These are phyloP conservation scores for Pyralis farinalis DNA, from an alignment of 2,888 invertebrate genomes.

Conservation along the genomic window DNA sequence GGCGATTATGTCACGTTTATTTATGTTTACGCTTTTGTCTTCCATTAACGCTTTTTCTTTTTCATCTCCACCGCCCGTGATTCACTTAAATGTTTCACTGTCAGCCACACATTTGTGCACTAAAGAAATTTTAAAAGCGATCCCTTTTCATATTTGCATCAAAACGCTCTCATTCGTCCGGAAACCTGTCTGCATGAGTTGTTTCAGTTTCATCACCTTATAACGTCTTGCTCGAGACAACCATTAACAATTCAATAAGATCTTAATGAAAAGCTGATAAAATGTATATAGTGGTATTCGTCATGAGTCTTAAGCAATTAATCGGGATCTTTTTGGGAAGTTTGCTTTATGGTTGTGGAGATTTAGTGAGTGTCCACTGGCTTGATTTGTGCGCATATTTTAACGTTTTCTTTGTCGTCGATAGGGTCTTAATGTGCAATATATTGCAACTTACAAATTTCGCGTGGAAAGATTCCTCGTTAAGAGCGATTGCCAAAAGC, in stretches of 20 bases:
- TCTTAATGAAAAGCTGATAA: slow-evolving; percentile 76
- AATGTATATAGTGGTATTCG: slow-evolving; percentile 72
- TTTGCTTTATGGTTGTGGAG: slow-evolving; percentile 59
- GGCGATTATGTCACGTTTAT: slow-evolving; percentile 71
- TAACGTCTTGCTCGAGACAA: slow-evolving; percentile 56
- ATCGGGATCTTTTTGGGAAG: slow-evolving; percentile 55
- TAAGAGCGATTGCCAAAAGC: slow-evolving; percentile 52
- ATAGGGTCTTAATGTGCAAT: slow-evolving; percentile 60
- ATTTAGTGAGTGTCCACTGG: slow-evolving; percentile 58
- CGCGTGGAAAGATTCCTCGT: slow-evolving; percentile 57
- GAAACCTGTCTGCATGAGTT: slow-evolving; percentile 54
- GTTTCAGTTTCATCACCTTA: slow-evolving; percentile 67
- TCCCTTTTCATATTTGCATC: slow-evolving; percentile 41
- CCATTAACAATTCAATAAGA: slow-evolving; percentile 75
- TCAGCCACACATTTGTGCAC: slow-evolving; percentile 38
- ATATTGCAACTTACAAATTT: slow-evolving; percentile 66
- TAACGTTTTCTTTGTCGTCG: slow-evolving; percentile 60
- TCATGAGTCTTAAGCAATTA: slow-evolving; percentile 66
- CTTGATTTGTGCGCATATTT: slow-evolving; percentile 69
- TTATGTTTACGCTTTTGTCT: slow-evolving; percentile 74
- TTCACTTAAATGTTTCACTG: slow-evolving; percentile 56
- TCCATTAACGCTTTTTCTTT: slow-evolving; percentile 65
- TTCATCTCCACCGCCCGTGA: slow-evolving; percentile 50
- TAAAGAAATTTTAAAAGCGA: slow-evolving; percentile 44
- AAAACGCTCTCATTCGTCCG: slow-evolving; percentile 35